phyloP scores from a whole-genome alignment of 2,888 invertebrate species.

The Serrognathus titanus region DNA sequence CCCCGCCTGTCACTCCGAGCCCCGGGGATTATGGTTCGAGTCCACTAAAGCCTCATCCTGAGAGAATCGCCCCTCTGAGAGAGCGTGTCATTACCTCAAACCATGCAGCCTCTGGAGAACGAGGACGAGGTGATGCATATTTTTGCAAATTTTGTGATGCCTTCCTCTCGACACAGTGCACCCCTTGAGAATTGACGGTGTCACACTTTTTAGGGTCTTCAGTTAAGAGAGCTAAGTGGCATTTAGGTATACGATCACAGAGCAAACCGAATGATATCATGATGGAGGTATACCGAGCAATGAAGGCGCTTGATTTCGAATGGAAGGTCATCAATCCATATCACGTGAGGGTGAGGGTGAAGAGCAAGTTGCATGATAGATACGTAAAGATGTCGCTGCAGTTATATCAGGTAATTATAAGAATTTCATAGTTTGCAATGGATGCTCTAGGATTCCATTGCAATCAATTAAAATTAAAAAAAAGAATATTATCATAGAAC shows the following conservation, averaged over 20 bases:
- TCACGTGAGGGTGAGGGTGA: conserved; percentile 92
- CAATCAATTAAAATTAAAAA: too few relatives aligned
- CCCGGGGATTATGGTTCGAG: conserved; percentile 51
- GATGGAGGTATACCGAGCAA: conserved; percentile 98
- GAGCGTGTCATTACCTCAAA: conserved; percentile 53
- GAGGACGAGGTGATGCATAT: conserved; percentile 37
- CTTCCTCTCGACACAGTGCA: too few relatives aligned
- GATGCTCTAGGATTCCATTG: too few relatives aligned
- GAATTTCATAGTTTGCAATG: too few relatives aligned
- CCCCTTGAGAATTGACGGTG: background rate
- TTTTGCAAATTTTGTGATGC: too few relatives aligned
- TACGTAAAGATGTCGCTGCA: conserved; percentile 97
- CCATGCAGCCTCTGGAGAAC: conserved; percentile 42
- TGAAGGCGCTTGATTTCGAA: conserved; percentile 97
- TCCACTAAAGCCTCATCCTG: conserved; percentile 78
- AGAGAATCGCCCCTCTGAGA: conserved; percentile 77
- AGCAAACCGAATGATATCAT: conserved; percentile 99
- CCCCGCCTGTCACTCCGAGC: conserved; percentile 63
- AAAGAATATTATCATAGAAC: too few relatives aligned
- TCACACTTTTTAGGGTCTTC: conserved; percentile 57
- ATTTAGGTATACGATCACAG: conserved; percentile 96
- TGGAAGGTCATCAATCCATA: conserved; percentile 99
- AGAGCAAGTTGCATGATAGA: conserved; percentile 74
- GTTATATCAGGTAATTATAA: conserved; percentile 88
- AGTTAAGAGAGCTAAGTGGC: conserved; percentile 97